A percentile compares a stretch with the other conserved stretches of the same genome.
Evolutionary conservation across 2,113 vertebrate genomes (phyloP).

Genomic region (Mustela lutreola): DNA sequence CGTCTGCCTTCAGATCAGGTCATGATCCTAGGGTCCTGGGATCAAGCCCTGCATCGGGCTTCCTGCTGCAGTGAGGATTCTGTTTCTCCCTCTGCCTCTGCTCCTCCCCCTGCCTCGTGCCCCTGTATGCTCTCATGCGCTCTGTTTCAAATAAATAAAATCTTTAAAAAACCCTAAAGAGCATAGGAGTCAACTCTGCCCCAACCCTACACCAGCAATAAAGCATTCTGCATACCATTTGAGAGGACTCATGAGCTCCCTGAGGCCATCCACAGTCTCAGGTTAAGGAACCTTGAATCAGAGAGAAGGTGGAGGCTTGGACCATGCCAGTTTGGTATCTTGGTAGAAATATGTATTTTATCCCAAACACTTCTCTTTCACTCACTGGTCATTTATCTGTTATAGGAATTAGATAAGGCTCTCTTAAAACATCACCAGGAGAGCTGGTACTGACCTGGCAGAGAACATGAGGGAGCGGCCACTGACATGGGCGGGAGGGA

Average conservation of each 20-base stretch:
- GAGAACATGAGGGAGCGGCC: neutral
- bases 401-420: neutral
- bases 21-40: neutral
- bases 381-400: neutral
- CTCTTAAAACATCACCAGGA: neutral
- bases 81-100: neutral
- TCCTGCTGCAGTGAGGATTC: neutral
- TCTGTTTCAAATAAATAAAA: neutral
- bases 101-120: neutral
- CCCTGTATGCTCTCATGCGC: neutral
- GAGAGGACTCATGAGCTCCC: neutral
- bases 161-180: neutral
- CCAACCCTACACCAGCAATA: neutral
- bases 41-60: neutral
- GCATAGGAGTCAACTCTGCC: neutral
- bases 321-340: neutral
- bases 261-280: neutral
- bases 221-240: neutral
- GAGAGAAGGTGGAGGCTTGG: neutral
- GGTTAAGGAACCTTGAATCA: constrained; percentile 35
- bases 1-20: neutral
- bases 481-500: neutral
- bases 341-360: neutral
- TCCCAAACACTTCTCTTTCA: neutral
- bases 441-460: neutral